Percentiles rank a stretch among this genome's conserved stretches.
phyloP scores from a whole-genome alignment of 2,888 invertebrate genomes.

The Boloria euphrosyne region DNA sequence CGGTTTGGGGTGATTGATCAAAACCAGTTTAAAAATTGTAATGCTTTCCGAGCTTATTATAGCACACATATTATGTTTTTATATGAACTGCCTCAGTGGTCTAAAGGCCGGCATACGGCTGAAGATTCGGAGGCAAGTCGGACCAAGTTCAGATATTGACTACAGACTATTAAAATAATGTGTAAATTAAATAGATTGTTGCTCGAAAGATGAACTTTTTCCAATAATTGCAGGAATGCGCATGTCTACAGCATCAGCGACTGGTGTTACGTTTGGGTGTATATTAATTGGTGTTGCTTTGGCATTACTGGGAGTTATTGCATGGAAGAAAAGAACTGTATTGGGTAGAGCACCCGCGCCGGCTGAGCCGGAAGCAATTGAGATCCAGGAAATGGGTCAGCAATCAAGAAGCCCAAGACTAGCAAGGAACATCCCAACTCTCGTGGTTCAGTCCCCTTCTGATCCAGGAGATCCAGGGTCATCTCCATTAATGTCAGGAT shows the following conservation, averaged over 20 bases:
- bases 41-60: too few species aligned
- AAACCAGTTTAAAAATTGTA: too few species aligned
- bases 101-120: too few species aligned
- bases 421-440: slow-evolving; percentile 47
- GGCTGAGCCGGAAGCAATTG: slow-evolving; percentile 50
- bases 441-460: slow-evolving; percentile 60
- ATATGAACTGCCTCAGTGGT: too few species aligned
- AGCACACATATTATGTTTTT: too few species aligned
- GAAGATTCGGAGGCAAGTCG: too few species aligned
- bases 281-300: slow-evolving; percentile 54
- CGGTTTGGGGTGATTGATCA: too few species aligned
- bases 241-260: slow-evolving; percentile 70
- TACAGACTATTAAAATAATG: too few species aligned
- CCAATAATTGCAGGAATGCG: slow-evolving; percentile 57
- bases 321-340: slow-evolving; percentile 61
- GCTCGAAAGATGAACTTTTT: slow-evolving; percentile 27
- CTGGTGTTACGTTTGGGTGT: slow-evolving; percentile 63
- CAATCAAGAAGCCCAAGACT: slow-evolving; percentile 41
- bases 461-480: slow-evolving; percentile 50
- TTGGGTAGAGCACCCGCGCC: slow-evolving; percentile 50
- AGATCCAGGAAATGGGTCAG: slow-evolving; percentile 49
- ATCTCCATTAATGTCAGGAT: slow-evolving; percentile 44
- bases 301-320: slow-evolving; percentile 53
- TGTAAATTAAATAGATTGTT: not conserved
- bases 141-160: too few species aligned